phyloP scores from a whole-genome alignment of 2,113 vertebrate genomes.

The Spea multiplicata region DNA sequence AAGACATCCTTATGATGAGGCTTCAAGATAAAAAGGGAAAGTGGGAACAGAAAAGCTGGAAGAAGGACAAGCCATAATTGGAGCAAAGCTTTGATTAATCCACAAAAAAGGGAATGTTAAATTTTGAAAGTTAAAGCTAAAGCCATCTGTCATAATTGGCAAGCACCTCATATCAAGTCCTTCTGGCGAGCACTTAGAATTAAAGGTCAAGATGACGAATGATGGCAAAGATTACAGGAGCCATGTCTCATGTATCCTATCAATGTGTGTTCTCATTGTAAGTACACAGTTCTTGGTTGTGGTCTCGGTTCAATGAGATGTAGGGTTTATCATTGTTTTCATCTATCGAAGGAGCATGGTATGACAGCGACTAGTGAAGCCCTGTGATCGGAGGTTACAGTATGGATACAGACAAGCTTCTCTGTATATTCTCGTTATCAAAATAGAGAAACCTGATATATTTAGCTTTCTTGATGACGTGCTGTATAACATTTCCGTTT shows the following conservation, averaged over 20 bases:
- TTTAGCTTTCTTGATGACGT: too few species aligned
- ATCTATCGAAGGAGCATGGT: too few species aligned
- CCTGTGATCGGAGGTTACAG: too few species aligned
- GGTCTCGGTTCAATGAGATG: slow-evolving; percentile 58
- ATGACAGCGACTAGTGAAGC: too few species aligned
- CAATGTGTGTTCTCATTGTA: slow-evolving; percentile 66
- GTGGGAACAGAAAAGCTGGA: slow-evolving; percentile 97
- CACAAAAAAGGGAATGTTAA: slow-evolving; percentile 84
- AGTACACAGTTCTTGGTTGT: slow-evolving; percentile 68
- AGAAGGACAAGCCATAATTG: slow-evolving; percentile 94
- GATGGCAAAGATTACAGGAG: slow-evolving; percentile 99
- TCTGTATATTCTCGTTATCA: too few species aligned
- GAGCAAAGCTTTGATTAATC: slow-evolving; percentile 94
- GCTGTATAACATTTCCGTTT: too few species aligned
- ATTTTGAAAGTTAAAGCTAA: slow-evolving; percentile 94
- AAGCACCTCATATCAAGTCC: slow-evolving; percentile 95
- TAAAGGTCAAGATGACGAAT: slow-evolving; percentile 99
- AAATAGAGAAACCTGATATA: too few species aligned
- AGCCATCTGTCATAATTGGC: slow-evolving; percentile 91
- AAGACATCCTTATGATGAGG: slow-evolving; percentile 96
- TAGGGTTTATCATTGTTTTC: not conserved
- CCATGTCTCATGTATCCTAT: slow-evolving; percentile 98
- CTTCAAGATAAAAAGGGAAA: slow-evolving; percentile 91
- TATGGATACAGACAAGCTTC: too few species aligned
- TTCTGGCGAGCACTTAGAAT: slow-evolving; percentile 95